Evolutionary conservation across 2,888 invertebrate genomes (phyloP), one percentile per base, ranked within the genome.

Genomic region (Xestia rhomboidea): DNA sequence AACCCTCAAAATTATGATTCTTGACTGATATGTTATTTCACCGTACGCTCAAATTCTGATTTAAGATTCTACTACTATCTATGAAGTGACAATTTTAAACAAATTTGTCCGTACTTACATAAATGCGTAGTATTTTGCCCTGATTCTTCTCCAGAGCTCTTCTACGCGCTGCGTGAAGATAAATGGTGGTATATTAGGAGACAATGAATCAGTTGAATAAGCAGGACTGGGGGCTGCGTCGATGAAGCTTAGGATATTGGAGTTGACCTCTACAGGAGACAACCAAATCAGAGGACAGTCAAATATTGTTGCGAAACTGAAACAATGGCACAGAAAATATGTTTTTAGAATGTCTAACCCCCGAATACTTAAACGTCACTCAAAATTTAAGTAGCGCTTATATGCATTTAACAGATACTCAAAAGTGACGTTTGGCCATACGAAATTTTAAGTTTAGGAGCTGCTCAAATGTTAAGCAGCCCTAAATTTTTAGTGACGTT

Each of bases 231-330:
- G 77, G 0, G 85, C 77, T 49, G 92, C 92, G 64, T 95, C 94
- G 0, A 95, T 90, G 3, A 94, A 79, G 3, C 87, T 84, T 8
- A 93, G 73, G 0, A 92, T 77, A 57, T 82, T 67, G 64, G 90
- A 90, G 77, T 95, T 93, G 0, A 94, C 90, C 18, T 93, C 93
- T 38, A 93, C 77, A 0, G 94, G 88, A 0, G 92, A 92, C 0
- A 91, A 77, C 94, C 94, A 95, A 38, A 95, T 92, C 11, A 92
- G 84, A 0, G 95, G 95, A 54, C 93, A 93, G 18, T 92, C 82
- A 78, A 89, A 95, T 0, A 95, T 83, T 41, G 92, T 75, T 15
- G 93, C 88, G 4, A 94, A 89, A 3, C 95, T 95, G 88, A 27
- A 92, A 93, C 5, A 46, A 15, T 18, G 1, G 1, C 60, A 21